phyloP scores from a whole-genome alignment of 2,888 invertebrate species.

The Drosophila nr. perissopoda region DNA sequence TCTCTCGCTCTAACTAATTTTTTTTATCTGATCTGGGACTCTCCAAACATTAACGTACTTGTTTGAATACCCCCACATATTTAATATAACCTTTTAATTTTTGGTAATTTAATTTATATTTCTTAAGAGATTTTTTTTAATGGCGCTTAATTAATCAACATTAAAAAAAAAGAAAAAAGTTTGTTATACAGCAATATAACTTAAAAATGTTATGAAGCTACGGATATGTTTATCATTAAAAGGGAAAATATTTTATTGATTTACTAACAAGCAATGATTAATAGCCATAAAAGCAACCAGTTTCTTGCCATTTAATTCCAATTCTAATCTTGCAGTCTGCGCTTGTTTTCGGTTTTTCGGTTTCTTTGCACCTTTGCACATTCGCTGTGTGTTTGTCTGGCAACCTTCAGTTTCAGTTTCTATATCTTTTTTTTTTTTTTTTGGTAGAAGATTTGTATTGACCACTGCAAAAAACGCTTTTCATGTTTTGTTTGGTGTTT shows the following conservation, averaged over 20 bases:
- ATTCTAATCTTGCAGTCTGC: conserved; percentile 17
- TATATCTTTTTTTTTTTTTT: not conserved
- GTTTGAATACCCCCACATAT: not conserved
- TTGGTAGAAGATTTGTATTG: conserved; percentile 40
- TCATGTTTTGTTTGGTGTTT: conserved; percentile 19
- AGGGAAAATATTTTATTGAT: not conserved
- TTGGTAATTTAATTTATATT: too few species aligned
- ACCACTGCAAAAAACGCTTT: conserved; percentile 35
- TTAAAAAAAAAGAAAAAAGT: too few species aligned
- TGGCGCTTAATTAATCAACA: too few species aligned
- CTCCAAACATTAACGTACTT: not conserved
- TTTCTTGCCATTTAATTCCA: conserved; percentile 12
- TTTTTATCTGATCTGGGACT: not conserved
- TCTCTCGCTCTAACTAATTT: not conserved
- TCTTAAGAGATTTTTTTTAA: too few species aligned
- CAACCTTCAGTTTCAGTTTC: conserved; percentile 37
- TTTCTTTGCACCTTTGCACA: not conserved
- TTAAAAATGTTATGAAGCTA: not conserved
- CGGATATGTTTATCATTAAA: not conserved
- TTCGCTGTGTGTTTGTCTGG: conserved; percentile 14
- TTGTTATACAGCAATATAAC: not conserved
- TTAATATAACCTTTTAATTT: not conserved
- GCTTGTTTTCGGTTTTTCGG: not conserved
- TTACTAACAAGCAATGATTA: not conserved
- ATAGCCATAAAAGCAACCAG: conserved; percentile 10